phyloP scores from a whole-genome alignment of 2,888 invertebrate species.

The Pegoplata infirma region DNA sequence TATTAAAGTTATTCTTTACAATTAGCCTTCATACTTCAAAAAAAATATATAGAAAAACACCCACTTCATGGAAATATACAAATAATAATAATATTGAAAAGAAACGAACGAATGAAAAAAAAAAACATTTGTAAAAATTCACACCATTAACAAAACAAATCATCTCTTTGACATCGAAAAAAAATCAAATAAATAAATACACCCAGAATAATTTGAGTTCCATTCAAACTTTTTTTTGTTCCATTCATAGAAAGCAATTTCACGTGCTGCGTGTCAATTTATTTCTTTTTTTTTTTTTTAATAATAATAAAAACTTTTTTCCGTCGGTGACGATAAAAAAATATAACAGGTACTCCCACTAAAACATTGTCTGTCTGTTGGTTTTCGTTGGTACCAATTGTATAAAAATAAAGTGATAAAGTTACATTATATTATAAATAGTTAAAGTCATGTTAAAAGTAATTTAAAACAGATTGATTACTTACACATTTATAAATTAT shows the following conservation, averaged over 20 bases:
- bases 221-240: background rate
- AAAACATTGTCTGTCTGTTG: background rate
- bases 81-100: background rate
- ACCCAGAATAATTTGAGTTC: background rate
- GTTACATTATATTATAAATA: background rate
- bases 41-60: background rate
- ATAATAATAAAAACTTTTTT: background rate
- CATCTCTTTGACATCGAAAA: constrained; percentile 1
- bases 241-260: background rate
- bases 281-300: no score
- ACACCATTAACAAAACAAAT: constrained; percentile 39
- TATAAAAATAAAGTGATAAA: background rate
- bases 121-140: constrained; percentile 54
- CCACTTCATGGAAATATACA: background rate
- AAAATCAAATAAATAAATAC: constrained; percentile 7
- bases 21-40: background rate
- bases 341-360: background rate
- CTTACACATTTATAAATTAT: constrained; percentile 3
- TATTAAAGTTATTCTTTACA: background rate
- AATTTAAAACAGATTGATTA: constrained; percentile 22
- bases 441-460: constrained; percentile 9
- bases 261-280: background rate
- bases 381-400: background rate
- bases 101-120: background rate
- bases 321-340: background rate